Conservation (phyloP, 2,113 vertebrate species). For the Apodemus speciosus region DNA sequence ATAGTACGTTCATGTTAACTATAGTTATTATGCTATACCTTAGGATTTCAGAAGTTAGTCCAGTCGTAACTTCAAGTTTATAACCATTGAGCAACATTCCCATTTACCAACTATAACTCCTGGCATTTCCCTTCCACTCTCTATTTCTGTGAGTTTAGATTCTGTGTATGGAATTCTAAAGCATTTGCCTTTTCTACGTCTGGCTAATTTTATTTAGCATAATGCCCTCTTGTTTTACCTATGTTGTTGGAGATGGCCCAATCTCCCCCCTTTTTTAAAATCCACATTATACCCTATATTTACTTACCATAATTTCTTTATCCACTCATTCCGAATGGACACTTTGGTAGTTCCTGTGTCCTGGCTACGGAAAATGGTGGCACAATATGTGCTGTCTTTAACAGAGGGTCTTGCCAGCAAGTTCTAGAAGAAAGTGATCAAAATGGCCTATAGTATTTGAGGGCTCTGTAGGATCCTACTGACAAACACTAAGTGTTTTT, state of each 20-base stretch:
- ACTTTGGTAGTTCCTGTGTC: background rate
- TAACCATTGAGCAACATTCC: background rate
- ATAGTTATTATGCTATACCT: background rate
- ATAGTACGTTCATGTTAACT: background rate
- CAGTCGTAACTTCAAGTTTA: background rate
- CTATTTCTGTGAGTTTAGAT: background rate
- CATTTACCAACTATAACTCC: background rate
- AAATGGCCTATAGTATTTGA: too few species aligned
- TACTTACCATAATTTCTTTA: background rate
- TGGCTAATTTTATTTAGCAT: background rate
- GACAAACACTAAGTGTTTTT: background rate
- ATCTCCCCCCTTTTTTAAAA: background rate
- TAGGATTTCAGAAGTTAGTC: background rate
- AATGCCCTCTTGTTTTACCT: background rate
- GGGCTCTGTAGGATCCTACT: background rate
- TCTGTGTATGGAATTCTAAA: background rate
- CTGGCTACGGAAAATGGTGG: background rate
- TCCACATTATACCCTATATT: background rate
- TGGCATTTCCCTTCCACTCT: background rate
- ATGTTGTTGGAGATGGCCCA: background rate
- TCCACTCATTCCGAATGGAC: too few species aligned
- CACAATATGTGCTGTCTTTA: background rate
- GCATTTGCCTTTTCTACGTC: background rate
- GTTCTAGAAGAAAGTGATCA: background rate
- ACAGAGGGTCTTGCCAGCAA: background rate